phyloP scores from a whole-genome alignment of 2,797 vertebrate species.

The Falco rusticolus region DNA sequence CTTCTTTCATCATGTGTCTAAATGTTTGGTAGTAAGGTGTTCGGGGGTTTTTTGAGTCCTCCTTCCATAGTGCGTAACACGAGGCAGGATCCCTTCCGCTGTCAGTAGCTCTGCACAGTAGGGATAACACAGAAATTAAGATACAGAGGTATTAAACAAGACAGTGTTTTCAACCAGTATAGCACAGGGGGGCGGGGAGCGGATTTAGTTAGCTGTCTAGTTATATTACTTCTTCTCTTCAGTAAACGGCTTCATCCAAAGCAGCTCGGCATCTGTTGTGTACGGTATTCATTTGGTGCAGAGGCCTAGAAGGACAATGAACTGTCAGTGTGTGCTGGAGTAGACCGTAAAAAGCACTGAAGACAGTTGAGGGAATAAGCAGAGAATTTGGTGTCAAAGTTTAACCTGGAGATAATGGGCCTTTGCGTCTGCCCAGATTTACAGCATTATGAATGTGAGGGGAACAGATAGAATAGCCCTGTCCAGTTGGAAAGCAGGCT shows the following conservation, averaged over 20 bases:
- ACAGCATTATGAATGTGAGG: neutral
- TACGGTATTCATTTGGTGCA: neutral
- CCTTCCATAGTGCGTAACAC: neutral
- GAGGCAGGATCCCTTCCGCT: neutral
- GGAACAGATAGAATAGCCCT: slow-evolving; percentile 10
- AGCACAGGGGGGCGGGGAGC: too few species aligned
- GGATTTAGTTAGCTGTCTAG: neutral
- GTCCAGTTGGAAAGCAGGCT: slow-evolving; percentile 39
- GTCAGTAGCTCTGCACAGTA: neutral
- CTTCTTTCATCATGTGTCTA: neutral
- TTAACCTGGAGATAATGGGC: neutral
- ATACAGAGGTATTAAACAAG: neutral
- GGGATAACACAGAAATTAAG: neutral
- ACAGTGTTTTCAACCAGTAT: neutral
- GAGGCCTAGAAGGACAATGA: neutral
- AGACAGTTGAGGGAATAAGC: neutral
- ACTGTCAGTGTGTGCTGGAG: neutral
- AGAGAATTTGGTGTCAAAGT: neutral
- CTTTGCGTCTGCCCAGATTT: neutral
- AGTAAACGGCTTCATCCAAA: neutral
- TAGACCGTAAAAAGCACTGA: neutral
- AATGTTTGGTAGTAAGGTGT: neutral
- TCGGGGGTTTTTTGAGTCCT: neutral
- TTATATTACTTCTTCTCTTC: neutral
- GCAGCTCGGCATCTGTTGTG: neutral